Base-by-base conservation (phyloP, 2,113 vertebrate species). In the Oryzias curvinotus region DNA sequence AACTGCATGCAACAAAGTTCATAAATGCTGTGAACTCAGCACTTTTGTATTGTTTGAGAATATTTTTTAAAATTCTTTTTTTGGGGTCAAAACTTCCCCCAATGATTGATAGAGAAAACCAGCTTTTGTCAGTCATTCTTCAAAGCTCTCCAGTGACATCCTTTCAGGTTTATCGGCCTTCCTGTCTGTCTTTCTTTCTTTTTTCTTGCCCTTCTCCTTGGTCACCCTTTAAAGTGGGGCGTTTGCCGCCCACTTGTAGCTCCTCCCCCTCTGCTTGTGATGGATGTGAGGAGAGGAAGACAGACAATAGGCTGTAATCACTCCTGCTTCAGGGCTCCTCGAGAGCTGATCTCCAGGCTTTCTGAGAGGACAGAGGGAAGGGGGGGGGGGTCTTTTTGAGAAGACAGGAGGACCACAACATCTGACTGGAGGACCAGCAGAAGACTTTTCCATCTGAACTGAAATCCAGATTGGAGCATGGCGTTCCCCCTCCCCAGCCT, bases 221-320 rank as follows among this genome's bases (percentile, higher is more conserved):
- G 53, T 68, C 55, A 65, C 52, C 25, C 21, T 46, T 59, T 50
- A 15, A n/a, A 10, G 16, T 5, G 14, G n/a, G 63, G 65, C 78
- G 83, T 42, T 2, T 75, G 57, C 67, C 60, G 57, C 16, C 13
- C 1, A 54, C 16, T 58, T 26, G 12, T 47, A 68, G 44, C 73
- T 66, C 81, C 84, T 73, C 86, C 85, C 74, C 78, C 26, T 49
- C 71, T 63, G 65, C 67, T 30, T 30, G 26, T 52, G 72, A 70
- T 83, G 77, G 73, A 82, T 68, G 82, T 21, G 65, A 80, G 52
- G 61, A 80, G 57, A 66, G 49, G 75, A 53, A 75, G 67, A 68
- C 74, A 81, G 80, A 91, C 87, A 90, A 91, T 87, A 90, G 88
- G 81, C 68, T 86, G 87, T 80, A 91, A 90, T 89, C 88, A 90